These are phyloP conservation scores for Oncorhynchus masou DNA, from an alignment of 2,113 vertebrate species.

Conservation along the genomic window DNA sequence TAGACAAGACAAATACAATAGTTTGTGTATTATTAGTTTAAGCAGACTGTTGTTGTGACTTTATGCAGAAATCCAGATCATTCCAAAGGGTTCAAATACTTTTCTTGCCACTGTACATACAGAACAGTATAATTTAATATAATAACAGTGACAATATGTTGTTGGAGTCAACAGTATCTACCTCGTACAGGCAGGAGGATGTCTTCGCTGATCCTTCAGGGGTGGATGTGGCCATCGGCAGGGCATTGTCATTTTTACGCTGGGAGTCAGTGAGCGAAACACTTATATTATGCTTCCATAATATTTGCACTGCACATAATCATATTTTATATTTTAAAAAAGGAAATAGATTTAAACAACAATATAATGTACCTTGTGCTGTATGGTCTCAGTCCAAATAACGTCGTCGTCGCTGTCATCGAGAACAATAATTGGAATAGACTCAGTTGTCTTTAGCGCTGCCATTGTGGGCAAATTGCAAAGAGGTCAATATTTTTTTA, in stretches of 20 bases:
- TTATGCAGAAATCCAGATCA: too few species aligned
- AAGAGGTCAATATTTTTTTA: not conserved
- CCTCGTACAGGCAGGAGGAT: conserved; percentile 4
- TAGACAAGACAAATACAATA: too few species aligned
- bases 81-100: too few species aligned
- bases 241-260: not conserved
- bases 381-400: not conserved
- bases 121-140: too few species aligned
- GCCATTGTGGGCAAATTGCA: not conserved
- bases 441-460: not conserved
- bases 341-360: not conserved
- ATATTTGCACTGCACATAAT: not conserved
- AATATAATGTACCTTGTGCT: not conserved
- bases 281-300: not conserved
- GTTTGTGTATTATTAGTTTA: too few species aligned
- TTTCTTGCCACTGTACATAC: too few species aligned
- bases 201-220: not conserved
- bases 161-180: not conserved
- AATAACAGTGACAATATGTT: not conserved
- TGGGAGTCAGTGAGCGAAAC: not conserved
- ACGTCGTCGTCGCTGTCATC: conserved; percentile 13
- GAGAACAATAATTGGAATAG: not conserved
- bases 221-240: not conserved
- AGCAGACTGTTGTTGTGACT: too few species aligned
- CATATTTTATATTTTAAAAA: not conserved